Evolutionary conservation across 2,888 invertebrate genomes (phyloP), one percentile per base, ranked within the genome.

Genomic region (Sacculina carcini): DNA sequence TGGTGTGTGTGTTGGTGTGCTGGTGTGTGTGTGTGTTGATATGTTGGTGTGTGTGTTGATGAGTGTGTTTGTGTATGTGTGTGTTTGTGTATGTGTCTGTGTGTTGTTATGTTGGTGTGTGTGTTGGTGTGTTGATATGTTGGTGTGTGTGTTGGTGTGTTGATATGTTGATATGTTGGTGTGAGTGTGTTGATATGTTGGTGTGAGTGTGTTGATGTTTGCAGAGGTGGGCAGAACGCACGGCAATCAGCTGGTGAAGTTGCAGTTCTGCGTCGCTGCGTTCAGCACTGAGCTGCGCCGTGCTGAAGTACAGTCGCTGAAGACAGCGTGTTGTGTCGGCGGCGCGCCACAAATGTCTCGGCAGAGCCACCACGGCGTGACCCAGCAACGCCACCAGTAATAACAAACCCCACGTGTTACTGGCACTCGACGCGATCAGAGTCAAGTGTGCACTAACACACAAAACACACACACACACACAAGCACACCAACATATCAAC

Each of bases 351-450:
- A 92, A 68, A 57, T 78, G 79, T 53, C 94, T 74, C 1, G 73
- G 86, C 3, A 98, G 84, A 68, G 96, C 94, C 0, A 99, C 94
- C 52, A 98, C 71, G 0, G 96, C 92, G 67, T 96, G 94, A 3
- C 74, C 86, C 21, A 98, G 73, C 56, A 99, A 70, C 23, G 98
- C 69, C 46, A 98, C 86, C 47, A 99, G 69, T 29, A 98, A 69
- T 64, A 96, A 90, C 50, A 99, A 69, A 52, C 98, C 98, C 98
- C 98, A 99, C 0, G 98, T 98, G 64, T 99, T 99, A 62, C 92
- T 92, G 3, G 98, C 96, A 16, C 94, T 89, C 4, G 96, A 89
- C 24, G 94, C 87, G 58, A 99, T 90, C 0, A 90, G 84, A 69
- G 94, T 96, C 32, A 98, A 70, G 65, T 92, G 86, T 53, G 74